phyloP scores from a whole-genome alignment of 2,113 vertebrate genomes.

The Uria lomvia region DNA sequence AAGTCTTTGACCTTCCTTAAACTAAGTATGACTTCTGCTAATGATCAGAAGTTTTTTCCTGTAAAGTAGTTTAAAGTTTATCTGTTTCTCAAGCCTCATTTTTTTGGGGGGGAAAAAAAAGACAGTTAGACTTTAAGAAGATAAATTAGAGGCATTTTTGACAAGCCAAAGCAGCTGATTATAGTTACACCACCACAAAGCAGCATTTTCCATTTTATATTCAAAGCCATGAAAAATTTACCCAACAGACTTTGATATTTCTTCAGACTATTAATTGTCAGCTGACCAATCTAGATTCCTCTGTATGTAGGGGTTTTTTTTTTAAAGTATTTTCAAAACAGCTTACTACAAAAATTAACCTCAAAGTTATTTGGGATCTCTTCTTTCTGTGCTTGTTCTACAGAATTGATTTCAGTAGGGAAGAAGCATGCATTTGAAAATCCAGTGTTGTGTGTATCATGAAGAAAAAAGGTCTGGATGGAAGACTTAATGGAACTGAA shows the following conservation, averaged over 20 bases:
- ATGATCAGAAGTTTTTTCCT: background rate
- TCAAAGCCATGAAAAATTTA: background rate
- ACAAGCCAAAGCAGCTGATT: background rate
- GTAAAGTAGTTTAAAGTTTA: background rate
- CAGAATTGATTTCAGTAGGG: background rate
- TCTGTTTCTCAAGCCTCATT: background rate
- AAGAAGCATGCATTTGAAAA: background rate
- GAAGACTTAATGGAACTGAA: background rate
- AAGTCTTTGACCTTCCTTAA: background rate
- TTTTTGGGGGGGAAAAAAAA: background rate
- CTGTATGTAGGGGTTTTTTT: background rate
- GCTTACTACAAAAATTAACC: background rate
- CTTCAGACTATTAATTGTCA: background rate
- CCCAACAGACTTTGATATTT: background rate
- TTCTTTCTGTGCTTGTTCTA: background rate
- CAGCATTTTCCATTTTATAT: conserved; percentile 1
- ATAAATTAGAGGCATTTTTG: background rate
- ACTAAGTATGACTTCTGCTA: background rate
- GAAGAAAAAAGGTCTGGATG: background rate
- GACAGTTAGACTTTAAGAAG: background rate
- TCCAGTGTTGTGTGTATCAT: background rate
- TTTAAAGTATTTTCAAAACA: background rate
- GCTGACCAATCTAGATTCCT: background rate
- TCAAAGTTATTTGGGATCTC: background rate
- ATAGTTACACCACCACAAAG: background rate